phyloP scores from a whole-genome alignment of 2,113 vertebrate species.

The Pogonocichla stellata region DNA sequence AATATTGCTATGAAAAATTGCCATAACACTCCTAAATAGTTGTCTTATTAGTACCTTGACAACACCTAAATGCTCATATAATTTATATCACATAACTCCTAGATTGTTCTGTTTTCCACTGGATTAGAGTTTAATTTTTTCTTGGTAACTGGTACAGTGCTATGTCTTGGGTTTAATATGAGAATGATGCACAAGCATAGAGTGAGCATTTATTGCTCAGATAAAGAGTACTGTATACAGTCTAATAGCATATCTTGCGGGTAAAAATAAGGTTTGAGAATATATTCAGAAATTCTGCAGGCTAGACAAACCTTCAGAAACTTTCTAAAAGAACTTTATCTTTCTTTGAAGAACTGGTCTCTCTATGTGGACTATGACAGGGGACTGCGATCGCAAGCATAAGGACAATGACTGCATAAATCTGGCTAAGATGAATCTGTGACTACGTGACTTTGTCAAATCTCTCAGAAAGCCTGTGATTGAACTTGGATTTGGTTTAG shows the following conservation, averaged over 20 bases:
- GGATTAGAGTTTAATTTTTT: not conserved
- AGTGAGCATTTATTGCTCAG: not conserved
- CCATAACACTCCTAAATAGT: not conserved
- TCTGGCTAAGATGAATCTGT: not conserved
- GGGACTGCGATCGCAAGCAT: not conserved
- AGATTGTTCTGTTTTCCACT: not conserved
- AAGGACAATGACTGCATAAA: not conserved
- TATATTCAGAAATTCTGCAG: not conserved
- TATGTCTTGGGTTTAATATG: not conserved
- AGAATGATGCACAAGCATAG: not conserved
- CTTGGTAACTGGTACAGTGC: not conserved
- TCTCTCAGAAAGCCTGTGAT: not conserved
- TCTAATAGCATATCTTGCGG: not conserved
- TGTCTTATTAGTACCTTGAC: not conserved
- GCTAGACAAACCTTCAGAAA: not conserved
- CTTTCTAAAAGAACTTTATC: not conserved
- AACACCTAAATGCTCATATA: not conserved
- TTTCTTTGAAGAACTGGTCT: not conserved
- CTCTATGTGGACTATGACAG: not conserved
- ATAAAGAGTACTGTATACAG: not conserved
- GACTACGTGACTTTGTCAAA: not conserved
- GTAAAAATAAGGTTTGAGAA: not conserved
- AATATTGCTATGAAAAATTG: not conserved
- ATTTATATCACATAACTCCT: not conserved
- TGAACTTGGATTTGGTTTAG: not conserved